phyloP scores from a whole-genome alignment of 2,888 invertebrate species.

The Nematopogon swammerdamellus region DNA sequence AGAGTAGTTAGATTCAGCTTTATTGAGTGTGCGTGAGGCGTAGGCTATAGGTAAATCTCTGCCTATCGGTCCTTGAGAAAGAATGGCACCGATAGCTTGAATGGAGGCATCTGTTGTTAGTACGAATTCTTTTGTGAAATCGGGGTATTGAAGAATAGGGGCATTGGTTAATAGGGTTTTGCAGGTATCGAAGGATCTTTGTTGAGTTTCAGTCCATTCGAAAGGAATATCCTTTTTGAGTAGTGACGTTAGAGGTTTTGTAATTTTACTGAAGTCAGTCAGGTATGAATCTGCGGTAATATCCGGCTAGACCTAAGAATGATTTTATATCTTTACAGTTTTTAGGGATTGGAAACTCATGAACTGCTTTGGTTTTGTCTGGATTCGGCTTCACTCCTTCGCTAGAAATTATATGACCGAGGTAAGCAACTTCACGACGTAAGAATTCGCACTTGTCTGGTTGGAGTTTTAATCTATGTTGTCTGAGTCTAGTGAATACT shows the following conservation, averaged over 20 bases:
- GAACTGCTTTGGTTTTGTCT: slow-evolving; percentile 15
- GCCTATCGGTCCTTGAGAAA: slow-evolving; percentile 7
- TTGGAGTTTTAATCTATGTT: slow-evolving; percentile 17
- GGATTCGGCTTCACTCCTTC: slow-evolving; percentile 25
- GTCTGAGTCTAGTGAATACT: slow-evolving; percentile 17
- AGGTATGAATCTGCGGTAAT: slow-evolving; percentile 19
- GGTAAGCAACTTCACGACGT: slow-evolving; percentile 20
- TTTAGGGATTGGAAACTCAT: slow-evolving; percentile 18
- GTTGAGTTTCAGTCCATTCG: slow-evolving; percentile 12
- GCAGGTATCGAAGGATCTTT: slow-evolving; percentile 12
- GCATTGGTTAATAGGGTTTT: slow-evolving; percentile 13
- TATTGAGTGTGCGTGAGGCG: slow-evolving; percentile 15
- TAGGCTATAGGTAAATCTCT: background rate
- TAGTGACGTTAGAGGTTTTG: slow-evolving; percentile 18
- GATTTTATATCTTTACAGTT: slow-evolving; percentile 19
- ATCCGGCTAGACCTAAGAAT: slow-evolving; percentile 19
- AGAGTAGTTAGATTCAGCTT: slow-evolving; percentile 14
- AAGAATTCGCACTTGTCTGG: slow-evolving; percentile 24
- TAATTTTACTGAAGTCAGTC: slow-evolving; percentile 15
- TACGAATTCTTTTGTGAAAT: slow-evolving; percentile 16
- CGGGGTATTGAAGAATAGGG: slow-evolving; percentile 15
- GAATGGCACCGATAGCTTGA: slow-evolving; percentile 8
- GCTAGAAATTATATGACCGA: slow-evolving; percentile 23
- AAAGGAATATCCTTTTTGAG: slow-evolving; percentile 16
- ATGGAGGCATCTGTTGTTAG: slow-evolving; percentile 17